Evolutionary conservation across 1,140 invertebrate species (phyloP), one percentile per base, ranked within the genome.

Genomic region (Asbolus verrucosus): DNA sequence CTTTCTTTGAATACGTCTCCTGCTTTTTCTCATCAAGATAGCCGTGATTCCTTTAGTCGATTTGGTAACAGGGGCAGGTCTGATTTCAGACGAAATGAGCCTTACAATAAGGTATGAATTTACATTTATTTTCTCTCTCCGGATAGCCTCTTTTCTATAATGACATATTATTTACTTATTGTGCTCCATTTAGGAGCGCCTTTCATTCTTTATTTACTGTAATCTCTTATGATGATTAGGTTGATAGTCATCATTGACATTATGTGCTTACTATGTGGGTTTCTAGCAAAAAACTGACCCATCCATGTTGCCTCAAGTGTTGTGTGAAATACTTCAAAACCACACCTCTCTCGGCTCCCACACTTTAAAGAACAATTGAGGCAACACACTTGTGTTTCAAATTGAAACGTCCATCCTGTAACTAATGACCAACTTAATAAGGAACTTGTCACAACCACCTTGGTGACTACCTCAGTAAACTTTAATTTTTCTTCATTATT

Each of bases 61-160:
- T 77, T 77, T 75, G 76, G 76, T 63, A 77, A 74, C 74, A 72
- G 80, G 67, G 78, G 78, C 72, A 75, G 80, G 70, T 71, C 72
- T 63, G 79, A 80, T 79, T 76, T 80, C 69, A 77, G 78, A 68
- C 79, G 80, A 69, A 74, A 75, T 50, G 80, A 81, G 69, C 78
- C 79, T 77, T 81, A 78, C 72, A 77, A 76, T 67, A 80, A 81
- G 77, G 77, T 80, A 80, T 80, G 77, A 69, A 31, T 69, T 74
- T 68, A 50, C 46, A 65, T 65, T 67, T 68, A 69, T 68, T 66
- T 61, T 54, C 72, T 67, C 59, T 70, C 59, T 70, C 27, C 16
- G 39, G 24, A 54, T 36, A 46, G 24, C 2, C 24, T 27, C 15
- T 41, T 13, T 38, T 38, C 39, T 43, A 3, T 43, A 43, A 43